These are phyloP conservation scores for Hyalella azteca DNA, from an alignment of 2,888 invertebrate genomes.

Conservation along the genomic window DNA sequence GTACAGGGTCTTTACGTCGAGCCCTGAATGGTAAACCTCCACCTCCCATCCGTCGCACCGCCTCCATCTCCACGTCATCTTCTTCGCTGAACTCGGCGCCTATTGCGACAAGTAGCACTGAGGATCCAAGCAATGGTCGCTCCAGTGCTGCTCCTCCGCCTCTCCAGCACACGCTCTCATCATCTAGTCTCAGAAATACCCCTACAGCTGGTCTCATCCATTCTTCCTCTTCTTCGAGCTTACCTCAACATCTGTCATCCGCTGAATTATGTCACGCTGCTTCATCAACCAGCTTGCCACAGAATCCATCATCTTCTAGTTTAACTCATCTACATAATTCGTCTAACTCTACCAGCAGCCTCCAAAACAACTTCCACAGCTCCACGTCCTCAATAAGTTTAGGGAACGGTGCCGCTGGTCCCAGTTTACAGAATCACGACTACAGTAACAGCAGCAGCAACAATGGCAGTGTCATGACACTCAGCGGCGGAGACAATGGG, in stretches of 20 bases:
- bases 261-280: neutral
- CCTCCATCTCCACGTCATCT: slow-evolving; percentile 53
- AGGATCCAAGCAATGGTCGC: neutral
- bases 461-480: slow-evolving; percentile 47
- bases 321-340: neutral
- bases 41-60: slow-evolving; percentile 57
- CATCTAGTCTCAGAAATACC: slow-evolving; percentile 33
- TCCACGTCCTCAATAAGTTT: slow-evolving; percentile 34
- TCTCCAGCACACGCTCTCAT: slow-evolving; percentile 34
- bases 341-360: neutral
- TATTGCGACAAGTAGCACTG: neutral
- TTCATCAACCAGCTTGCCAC: slow-evolving; percentile 8
- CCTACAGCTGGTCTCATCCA: neutral
- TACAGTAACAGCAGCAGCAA: slow-evolving; percentile 44
- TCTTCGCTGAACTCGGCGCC: slow-evolving; percentile 28
- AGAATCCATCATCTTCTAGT: slow-evolving; percentile 1
- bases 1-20: slow-evolving; percentile 53
- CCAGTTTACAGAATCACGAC: slow-evolving; percentile 41
- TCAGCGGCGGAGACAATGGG: slow-evolving; percentile 32
- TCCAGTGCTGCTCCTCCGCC: neutral
- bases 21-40: slow-evolving; percentile 52
- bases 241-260: slow-evolving; percentile 18
- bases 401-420: slow-evolving; percentile 44
- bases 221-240: neutral
- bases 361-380: neutral